A percentile compares a stretch with the other conserved stretches of the same genome.
These are phyloP conservation scores for Oithona nana DNA, from an alignment of 2,888 invertebrate species.

Conservation along the genomic window DNA sequence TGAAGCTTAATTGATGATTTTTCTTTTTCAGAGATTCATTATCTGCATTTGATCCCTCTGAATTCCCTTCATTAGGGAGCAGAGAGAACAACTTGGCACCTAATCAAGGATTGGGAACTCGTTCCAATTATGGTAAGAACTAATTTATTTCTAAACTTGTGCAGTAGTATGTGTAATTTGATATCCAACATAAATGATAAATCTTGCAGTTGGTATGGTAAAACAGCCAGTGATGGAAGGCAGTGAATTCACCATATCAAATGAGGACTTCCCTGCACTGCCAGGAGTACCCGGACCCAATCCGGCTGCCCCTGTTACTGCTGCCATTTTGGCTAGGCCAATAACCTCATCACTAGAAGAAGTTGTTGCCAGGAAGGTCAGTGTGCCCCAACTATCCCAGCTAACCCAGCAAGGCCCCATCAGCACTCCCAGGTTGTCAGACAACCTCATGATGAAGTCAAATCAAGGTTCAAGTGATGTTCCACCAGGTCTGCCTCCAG, in stretches of 20 bases:
- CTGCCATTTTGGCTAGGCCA: neutral
- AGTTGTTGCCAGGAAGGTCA: neutral
- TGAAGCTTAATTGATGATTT: too few species aligned
- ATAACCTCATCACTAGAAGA: neutral
- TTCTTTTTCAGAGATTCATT: too few species aligned
- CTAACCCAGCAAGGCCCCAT: neutral
- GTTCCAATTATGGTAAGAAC: conserved; percentile 17
- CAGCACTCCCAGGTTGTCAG: neutral
- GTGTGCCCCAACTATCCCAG: neutral
- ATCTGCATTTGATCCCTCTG: conserved; percentile 13
- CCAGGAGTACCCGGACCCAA: conserved; percentile 42
- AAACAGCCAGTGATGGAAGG: conserved; percentile 81
- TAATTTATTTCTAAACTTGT: too few species aligned
- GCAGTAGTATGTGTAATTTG: too few species aligned
- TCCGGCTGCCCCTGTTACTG: neutral
- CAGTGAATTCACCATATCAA: conserved; percentile 90
- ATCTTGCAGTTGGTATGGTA: conserved; percentile 83
- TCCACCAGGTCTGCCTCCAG: conserved; percentile 4
- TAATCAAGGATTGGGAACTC: neutral
- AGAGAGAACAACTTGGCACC: conserved; percentile 1
- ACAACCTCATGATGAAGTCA: neutral
- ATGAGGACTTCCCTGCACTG: conserved; percentile 96
- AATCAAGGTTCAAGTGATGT: too few species aligned
- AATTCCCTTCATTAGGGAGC: conserved; percentile 14
- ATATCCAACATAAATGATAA: too few species aligned